Percentiles rank a stretch among this genome's conserved stretches.
These are phyloP conservation scores for Sylvilagus bachmani DNA, from an alignment of 2,113 vertebrate genomes.

Conservation along the genomic window DNA sequence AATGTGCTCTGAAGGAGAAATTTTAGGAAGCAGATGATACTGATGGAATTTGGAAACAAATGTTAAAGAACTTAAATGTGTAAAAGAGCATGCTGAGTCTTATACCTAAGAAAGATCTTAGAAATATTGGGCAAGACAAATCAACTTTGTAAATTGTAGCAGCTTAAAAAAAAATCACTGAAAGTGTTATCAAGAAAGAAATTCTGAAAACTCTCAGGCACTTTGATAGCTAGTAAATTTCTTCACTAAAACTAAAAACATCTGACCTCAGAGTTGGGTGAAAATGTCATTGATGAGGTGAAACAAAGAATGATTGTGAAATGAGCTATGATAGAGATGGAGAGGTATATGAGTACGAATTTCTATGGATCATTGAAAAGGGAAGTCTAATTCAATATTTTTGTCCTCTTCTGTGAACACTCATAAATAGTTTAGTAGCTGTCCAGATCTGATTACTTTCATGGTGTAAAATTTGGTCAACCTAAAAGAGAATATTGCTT, in stretches of 20 bases:
- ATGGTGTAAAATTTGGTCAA: background rate
- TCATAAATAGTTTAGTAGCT: background rate
- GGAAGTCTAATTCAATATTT: background rate
- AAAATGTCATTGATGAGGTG: constrained; percentile 25
- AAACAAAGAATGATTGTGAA: constrained; percentile 1
- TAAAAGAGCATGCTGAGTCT: background rate
- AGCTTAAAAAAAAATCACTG: constrained; percentile 20
- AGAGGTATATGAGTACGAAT: background rate
- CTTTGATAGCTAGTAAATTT: constrained; percentile 49
- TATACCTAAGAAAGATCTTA: background rate
- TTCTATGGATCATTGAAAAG: background rate
- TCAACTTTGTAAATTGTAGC: background rate
- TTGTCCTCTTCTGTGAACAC: background rate
- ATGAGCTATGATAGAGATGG: background rate
- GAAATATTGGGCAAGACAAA: background rate
- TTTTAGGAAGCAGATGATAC: background rate
- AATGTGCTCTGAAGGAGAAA: background rate
- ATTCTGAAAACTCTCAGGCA: background rate
- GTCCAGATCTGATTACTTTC: background rate
- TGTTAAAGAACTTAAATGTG: background rate
- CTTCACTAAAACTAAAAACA: constrained; percentile 19
- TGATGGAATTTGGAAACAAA: background rate
- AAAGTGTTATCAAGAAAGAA: background rate
- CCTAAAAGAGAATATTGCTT: background rate
- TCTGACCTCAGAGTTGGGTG: background rate